phyloP scores from a whole-genome alignment of 2,797 vertebrate species.

The Arnoldichthys spilopterus region DNA sequence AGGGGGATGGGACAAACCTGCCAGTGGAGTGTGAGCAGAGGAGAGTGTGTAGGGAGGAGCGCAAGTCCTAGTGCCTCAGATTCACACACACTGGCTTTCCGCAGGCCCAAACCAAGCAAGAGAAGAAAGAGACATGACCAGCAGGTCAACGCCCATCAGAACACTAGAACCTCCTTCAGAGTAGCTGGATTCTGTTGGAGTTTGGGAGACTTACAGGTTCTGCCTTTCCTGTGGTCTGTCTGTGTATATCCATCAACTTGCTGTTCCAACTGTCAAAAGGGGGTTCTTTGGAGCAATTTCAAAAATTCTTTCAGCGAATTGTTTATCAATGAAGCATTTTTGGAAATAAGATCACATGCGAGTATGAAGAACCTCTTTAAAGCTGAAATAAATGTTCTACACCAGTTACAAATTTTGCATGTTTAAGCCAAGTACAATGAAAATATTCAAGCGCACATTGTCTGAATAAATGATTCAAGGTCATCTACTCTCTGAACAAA shows the following conservation, averaged over 20 bases:
- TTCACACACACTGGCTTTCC: slow-evolving; percentile 85
- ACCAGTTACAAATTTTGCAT: neutral
- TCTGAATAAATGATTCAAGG: neutral
- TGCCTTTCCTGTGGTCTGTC: neutral
- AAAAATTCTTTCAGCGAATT: too few relatives aligned
- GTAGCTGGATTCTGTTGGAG: neutral
- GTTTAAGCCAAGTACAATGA: neutral
- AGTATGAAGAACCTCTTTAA: neutral
- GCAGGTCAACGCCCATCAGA: neutral
- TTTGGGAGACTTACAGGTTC: neutral
- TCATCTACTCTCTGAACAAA: neutral
- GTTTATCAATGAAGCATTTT: neutral
- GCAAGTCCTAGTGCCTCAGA: slow-evolving; percentile 86
- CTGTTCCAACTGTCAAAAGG: neutral
- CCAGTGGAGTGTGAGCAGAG: slow-evolving; percentile 85
- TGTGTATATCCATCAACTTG: neutral
- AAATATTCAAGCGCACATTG: neutral
- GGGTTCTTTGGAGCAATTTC: too few relatives aligned
- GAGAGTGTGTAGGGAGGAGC: slow-evolving; percentile 86
- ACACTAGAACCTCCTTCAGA: slow-evolving; percentile 12
- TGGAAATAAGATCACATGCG: neutral
- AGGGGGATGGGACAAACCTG: slow-evolving; percentile 81
- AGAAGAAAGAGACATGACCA: slow-evolving; percentile 81
- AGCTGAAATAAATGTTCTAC: neutral
- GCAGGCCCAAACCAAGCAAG: slow-evolving; percentile 87